phyloP scores from a whole-genome alignment of 1,140 invertebrate genomes.

The Hirudo medicinalis region DNA sequence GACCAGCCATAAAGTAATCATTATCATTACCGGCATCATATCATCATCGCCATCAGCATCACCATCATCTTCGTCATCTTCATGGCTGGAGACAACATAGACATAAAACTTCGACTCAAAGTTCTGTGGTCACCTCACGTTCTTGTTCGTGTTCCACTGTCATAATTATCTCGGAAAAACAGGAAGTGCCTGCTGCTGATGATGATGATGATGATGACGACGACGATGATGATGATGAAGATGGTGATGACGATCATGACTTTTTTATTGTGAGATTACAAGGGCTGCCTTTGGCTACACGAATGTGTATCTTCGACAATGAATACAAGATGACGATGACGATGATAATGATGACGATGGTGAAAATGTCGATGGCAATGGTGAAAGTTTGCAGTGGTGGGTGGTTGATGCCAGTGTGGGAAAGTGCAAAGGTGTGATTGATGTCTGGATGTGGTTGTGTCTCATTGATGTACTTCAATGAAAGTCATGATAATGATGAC shows the following conservation, averaged over 20 bases:
- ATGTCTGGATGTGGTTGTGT: not conserved
- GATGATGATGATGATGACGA: slow-evolving; percentile 17
- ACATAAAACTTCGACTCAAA: not conserved
- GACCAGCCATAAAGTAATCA: not conserved
- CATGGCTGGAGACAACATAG: not conserved
- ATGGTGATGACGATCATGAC: slow-evolving; percentile 13
- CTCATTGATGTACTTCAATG: not conserved
- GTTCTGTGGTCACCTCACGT: not conserved
- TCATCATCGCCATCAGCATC: slow-evolving; percentile 1
- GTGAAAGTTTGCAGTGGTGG: not conserved
- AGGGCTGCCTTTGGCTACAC: not conserved
- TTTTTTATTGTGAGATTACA: not conserved
- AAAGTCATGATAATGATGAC: not conserved
- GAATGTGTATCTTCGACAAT: not conserved
- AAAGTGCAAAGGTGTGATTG: not conserved
- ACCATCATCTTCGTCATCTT: slow-evolving; percentile 4
- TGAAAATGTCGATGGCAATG: not conserved
- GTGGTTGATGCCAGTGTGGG: not conserved
- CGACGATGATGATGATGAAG: slow-evolving; percentile 18
- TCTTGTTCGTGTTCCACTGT: too few relatives aligned
- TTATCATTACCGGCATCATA: not conserved
- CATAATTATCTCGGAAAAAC: too few relatives aligned
- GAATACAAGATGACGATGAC: not conserved
- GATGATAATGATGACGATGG: not conserved
- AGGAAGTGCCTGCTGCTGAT: slow-evolving; percentile 5